These are phyloP conservation scores for Mesorhabditis belari DNA, from an alignment of 2,888 invertebrate genomes.

Conservation along the genomic window DNA sequence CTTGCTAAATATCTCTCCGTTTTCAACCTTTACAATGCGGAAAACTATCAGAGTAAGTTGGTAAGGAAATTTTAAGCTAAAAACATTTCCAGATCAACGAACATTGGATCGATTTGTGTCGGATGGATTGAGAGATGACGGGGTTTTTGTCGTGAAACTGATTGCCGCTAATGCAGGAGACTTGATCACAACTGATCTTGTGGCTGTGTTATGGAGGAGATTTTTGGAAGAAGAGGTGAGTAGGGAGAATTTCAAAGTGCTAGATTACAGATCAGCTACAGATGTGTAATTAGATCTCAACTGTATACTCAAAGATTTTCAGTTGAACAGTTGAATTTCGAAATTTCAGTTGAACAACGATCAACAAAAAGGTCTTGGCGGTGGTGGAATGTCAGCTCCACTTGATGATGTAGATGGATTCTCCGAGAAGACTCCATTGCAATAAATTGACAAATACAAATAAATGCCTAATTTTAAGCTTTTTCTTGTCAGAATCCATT, in stretches of 20 bases:
- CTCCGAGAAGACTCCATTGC: conserved; percentile 1
- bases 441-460: not conserved
- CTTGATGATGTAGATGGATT: conserved; percentile 7
- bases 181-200: conserved; percentile 47
- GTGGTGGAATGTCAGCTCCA: not conserved
- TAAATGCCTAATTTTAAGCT: too few species aligned
- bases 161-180: conserved; percentile 51
- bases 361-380: not conserved
- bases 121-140: conserved; percentile 37
- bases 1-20: conserved; percentile 46
- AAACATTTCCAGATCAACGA: conserved; percentile 19
- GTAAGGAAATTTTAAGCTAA: not conserved
- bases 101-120: conserved; percentile 39
- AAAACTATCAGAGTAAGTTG: conserved; percentile 28
- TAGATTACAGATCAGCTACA: not conserved
- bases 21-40: conserved; percentile 26
- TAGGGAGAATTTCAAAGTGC: not conserved
- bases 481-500: too few species aligned
- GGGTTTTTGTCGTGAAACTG: conserved; percentile 46
- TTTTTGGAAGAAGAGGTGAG: conserved; percentile 33
- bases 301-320: not conserved
- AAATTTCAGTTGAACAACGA: not conserved
- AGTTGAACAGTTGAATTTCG: not conserved
- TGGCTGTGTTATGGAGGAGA: conserved; percentile 40
- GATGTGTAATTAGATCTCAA: not conserved